Evolutionary conservation across 35 echinoderm and acorn worm genomes (phyloP), one percentile per base, ranked within the genome.

Genomic region (Ophioderma brevispina): DNA sequence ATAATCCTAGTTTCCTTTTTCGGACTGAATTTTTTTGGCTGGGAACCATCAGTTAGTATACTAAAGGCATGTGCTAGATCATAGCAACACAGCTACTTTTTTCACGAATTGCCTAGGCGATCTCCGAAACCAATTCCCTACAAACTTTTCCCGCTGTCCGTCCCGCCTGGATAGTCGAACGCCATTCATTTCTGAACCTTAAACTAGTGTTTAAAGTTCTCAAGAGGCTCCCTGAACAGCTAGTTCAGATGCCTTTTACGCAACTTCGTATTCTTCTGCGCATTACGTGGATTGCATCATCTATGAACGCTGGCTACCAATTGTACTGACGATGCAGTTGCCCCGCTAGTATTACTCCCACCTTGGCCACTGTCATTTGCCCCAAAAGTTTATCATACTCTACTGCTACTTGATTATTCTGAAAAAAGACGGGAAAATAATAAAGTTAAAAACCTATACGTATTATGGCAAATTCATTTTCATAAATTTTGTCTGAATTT

Each of bases 241-340:
- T 21, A 94, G 46, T 4, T n/a, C 37, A 39, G 84, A 94, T 59
- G 92, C 92, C 42, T 94, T 89, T 32, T 94, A 37, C 89, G 25
- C 64, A 94, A 31, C 86, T 94, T 94, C 39, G 80, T 94, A 94
- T 33, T 55, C 92, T 6, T 89, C 86, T 76, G 0, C 11, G 86
- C 55, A 46, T 38, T 8, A 15, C 32, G 78, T 89, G 50, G 17
- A 94, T 37, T 23, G 80, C 78, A 77, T 83, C 56, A 25, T 70
- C 77, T 32, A 92, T 87, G 28, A 8, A 34, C 21, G 85, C 40
- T 92, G 90, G n/a, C n/a, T n/a, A n/a, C n/a, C n/a, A n/a, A n/a
- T n/a, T n/a, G n/a, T n/a, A n/a, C n/a, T n/a, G n/a, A n/a, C n/a
- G n/a, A n/a, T n/a, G n/a, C n/a, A n/a, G n/a, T n/a, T n/a, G n/a